phyloP scores from a whole-genome alignment of 2,797 vertebrate genomes.

The Vespertilio murinus region DNA sequence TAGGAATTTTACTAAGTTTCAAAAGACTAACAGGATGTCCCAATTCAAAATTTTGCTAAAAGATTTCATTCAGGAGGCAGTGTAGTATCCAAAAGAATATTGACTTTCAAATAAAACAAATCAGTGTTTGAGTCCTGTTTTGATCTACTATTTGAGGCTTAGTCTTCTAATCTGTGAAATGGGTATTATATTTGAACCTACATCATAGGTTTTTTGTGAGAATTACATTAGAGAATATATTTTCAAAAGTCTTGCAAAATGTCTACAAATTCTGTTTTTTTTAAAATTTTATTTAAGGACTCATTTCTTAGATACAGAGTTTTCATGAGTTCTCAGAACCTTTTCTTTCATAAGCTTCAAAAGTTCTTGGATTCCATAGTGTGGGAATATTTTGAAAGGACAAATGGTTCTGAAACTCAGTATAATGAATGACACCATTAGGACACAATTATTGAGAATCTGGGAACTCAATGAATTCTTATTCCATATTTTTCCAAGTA shows the following conservation, averaged over 20 bases:
- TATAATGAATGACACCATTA: neutral
- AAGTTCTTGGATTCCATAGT: neutral
- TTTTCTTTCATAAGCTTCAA: neutral
- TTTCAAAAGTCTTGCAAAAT: neutral
- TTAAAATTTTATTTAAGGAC: neutral
- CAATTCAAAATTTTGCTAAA: neutral
- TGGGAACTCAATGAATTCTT: neutral
- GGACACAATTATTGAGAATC: neutral
- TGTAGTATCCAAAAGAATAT: neutral
- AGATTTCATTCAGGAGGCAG: neutral
- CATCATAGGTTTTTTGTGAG: neutral
- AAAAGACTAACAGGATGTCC: neutral
- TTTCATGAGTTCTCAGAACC: neutral
- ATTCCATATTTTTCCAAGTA: conserved; percentile 2
- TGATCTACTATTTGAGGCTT: neutral
- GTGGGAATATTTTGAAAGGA: conserved; percentile 22
- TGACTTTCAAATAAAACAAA: conserved; percentile 3
- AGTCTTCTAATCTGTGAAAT: conserved; percentile 46
- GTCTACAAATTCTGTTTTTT: neutral
- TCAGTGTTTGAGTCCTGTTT: neutral
- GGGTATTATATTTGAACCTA: neutral
- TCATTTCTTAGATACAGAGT: neutral
- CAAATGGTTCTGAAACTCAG: neutral
- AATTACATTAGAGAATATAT: neutral
- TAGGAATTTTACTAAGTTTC: neutral